These are phyloP conservation scores for Altica lythri DNA, from an alignment of 2,888 invertebrate genomes.

Conservation along the genomic window DNA sequence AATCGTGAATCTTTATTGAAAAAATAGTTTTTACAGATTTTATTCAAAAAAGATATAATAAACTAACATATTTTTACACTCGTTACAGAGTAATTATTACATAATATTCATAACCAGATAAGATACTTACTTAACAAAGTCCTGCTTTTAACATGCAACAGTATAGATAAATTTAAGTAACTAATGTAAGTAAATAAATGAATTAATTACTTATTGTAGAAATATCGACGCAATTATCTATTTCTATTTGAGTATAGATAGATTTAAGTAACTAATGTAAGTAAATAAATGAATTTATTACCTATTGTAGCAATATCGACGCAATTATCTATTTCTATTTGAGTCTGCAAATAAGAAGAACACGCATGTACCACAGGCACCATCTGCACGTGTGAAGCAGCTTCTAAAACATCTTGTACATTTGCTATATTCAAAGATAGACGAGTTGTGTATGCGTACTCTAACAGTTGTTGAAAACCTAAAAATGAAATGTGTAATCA, in stretches of 20 bases:
- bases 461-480: conserved; percentile 65
- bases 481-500: conserved; percentile 7
- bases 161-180: not conserved
- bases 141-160: too few relatives aligned
- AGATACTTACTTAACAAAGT: too few relatives aligned
- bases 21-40: too few relatives aligned
- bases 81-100: too few relatives aligned
- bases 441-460: conserved; percentile 72
- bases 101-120: too few relatives aligned
- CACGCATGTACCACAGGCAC: conserved; percentile 70
- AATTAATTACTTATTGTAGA: conserved; percentile 59
- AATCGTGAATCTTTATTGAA: too few relatives aligned
- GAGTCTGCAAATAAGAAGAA: conserved; percentile 67
- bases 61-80: too few relatives aligned
- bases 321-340: conserved; percentile 72
- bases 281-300: conserved; percentile 7
- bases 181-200: too few relatives aligned
- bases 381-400: conserved; percentile 70
- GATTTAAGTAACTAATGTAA: too few relatives aligned
- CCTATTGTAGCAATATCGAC: conserved; percentile 69
- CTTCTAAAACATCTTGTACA: conserved; percentile 69
- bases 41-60: too few relatives aligned
- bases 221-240: conserved; percentile 75
- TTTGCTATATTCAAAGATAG: conserved; percentile 65
- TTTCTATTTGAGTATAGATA: conserved; percentile 60